Conservation (phyloP, 2,888 invertebrate species). For the Choreutis nemorana region DNA sequence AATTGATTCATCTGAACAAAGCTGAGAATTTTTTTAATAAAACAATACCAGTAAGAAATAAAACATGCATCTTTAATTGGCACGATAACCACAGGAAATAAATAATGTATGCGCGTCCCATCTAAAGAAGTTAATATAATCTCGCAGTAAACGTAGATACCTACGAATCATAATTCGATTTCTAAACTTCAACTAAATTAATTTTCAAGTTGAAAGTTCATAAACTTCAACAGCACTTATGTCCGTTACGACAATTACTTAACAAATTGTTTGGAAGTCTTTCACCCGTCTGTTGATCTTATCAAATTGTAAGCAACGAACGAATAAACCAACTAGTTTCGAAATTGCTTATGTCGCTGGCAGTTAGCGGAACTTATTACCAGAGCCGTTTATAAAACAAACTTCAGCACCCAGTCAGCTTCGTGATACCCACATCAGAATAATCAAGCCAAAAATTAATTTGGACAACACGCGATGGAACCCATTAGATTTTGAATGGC, state of each 20-base stretch:
- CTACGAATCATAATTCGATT: too few relatives aligned
- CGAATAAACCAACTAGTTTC: too few relatives aligned
- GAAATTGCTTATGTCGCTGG: conserved; percentile 33
- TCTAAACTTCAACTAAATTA: conserved; percentile 5
- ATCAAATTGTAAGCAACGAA: conserved; percentile 18
- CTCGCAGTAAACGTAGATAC: too few relatives aligned
- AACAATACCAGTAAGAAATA: too few relatives aligned
- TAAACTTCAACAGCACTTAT: too few relatives aligned
- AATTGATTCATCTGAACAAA: too few relatives aligned
- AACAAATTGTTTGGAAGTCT: conserved; percentile 12
- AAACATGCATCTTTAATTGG: too few relatives aligned
- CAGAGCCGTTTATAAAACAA: conserved; percentile 37
- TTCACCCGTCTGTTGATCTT: conserved; percentile 15
- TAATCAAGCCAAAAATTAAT: conserved; percentile 42
- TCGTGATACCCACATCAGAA: conserved; percentile 18
- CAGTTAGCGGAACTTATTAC: conserved; percentile 39
- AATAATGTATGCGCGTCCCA: too few relatives aligned
- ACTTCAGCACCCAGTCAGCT: conserved; percentile 28
- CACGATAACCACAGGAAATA: too few relatives aligned
- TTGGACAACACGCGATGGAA: conserved; percentile 51
- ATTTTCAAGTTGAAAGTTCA: too few relatives aligned
- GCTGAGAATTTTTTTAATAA: too few relatives aligned
- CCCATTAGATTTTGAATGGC: conserved; percentile 42
- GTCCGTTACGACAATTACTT: conserved; percentile 10
- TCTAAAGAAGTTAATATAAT: too few relatives aligned